Evolutionary conservation across 2,888 invertebrate genomes (phyloP).

Genomic region (Romanomermis culicivorax): DNA sequence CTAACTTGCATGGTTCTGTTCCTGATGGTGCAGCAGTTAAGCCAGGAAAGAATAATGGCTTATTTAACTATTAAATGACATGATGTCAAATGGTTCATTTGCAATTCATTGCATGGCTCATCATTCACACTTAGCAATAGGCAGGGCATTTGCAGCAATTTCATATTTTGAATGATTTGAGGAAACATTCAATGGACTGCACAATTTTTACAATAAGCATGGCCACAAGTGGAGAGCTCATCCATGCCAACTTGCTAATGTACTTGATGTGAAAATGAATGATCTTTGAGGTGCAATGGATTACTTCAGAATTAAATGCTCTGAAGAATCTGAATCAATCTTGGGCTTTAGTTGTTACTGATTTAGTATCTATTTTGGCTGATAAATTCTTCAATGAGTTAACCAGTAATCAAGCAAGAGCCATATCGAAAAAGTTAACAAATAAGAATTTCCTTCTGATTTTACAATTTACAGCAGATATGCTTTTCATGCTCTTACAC

Average conservation of each 20-base stretch:
- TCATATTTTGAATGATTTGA: not conserved
- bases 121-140: not conserved
- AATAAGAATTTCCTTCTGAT: not conserved
- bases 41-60: not conserved
- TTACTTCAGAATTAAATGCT: not conserved
- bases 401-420: not conserved
- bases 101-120: not conserved
- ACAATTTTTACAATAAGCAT: conserved; percentile 2
- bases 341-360: not conserved
- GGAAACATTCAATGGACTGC: not conserved
- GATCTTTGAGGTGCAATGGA: conserved; percentile 2
- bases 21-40: conserved; percentile 3
- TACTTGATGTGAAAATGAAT: not conserved
- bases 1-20: not conserved
- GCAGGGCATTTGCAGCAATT: not conserved
- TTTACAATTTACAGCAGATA: not conserved
- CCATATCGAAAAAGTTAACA: not conserved
- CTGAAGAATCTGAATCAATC: not conserved
- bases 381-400: not conserved
- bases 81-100: not conserved
- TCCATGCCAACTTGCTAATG: not conserved
- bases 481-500: not conserved
- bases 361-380: not conserved
- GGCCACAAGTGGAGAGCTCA: not conserved
- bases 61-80: not conserved